A percentile compares a stretch with the other conserved stretches of the same genome.
These are phyloP conservation scores for Bradypodion ventrale DNA, from an alignment of 2,797 vertebrate species.

Conservation along the genomic window DNA sequence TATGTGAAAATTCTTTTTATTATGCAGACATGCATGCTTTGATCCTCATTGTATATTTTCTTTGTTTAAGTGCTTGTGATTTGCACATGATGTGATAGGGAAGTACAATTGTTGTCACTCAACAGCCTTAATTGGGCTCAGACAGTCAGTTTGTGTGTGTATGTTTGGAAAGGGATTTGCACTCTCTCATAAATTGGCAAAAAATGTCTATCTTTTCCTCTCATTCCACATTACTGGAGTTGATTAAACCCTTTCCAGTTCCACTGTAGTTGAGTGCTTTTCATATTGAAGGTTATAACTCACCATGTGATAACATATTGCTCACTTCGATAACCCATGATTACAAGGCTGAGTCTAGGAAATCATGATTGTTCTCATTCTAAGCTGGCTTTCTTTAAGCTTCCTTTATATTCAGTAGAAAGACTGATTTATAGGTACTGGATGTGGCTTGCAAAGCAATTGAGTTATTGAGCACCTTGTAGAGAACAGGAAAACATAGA, in stretches of 20 bases:
- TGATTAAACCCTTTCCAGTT: background rate
- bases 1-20: background rate
- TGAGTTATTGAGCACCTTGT: background rate
- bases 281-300: slow-evolving; percentile 12
- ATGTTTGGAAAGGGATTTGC: background rate
- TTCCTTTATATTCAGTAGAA: background rate
- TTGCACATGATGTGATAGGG: background rate
- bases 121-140: background rate
- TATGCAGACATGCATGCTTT: background rate
- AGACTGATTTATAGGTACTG: background rate
- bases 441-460: background rate
- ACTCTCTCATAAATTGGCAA: slow-evolving; percentile 9
- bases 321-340: background rate
- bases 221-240: background rate
- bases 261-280: background rate
- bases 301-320: background rate
- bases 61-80: slow-evolving; percentile 9
- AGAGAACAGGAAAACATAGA: background rate
- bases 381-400: background rate
- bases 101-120: background rate
- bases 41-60: background rate
- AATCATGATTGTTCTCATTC: background rate
- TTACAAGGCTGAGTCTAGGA: background rate
- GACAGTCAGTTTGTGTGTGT: background rate
- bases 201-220: background rate